Conservation (phyloP, 2,888 invertebrate species). For the Cetonia aurata region DNA sequence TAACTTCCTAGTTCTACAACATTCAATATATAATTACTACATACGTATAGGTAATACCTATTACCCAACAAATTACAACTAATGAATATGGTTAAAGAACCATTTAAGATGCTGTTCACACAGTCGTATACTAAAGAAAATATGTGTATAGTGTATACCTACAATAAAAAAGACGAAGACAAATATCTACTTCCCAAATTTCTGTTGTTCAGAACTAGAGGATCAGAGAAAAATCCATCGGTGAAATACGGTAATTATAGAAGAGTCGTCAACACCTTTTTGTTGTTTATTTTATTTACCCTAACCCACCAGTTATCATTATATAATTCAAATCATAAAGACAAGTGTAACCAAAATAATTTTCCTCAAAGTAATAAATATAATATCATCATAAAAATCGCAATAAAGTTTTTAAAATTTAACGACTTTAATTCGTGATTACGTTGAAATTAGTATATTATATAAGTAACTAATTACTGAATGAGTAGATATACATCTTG, state of each 20-base stretch:
- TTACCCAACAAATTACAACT: conserved; percentile 33
- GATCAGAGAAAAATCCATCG: conserved; percentile 3
- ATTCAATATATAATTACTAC: conserved; percentile 19
- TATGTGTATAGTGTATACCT: neutral
- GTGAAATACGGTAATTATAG: conserved; percentile 14
- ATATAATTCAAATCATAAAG: too few species aligned
- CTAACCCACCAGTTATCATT: too few species aligned
- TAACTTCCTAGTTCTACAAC: conserved; percentile 23
- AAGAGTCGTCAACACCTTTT: conserved; percentile 26
- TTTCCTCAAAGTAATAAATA: too few species aligned
- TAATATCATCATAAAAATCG: too few species aligned
- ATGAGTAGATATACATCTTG: too few species aligned
- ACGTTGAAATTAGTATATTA: too few species aligned
- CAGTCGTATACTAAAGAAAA: conserved; percentile 1
- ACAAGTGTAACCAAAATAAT: too few species aligned
- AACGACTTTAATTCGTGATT: too few species aligned
- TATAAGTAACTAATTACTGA: too few species aligned
- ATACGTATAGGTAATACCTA: too few species aligned
- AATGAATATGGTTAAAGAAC: conserved; percentile 31
- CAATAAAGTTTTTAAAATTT: too few species aligned
- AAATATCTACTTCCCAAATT: too few species aligned
- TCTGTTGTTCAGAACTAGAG: neutral
- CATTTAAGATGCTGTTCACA: conserved; percentile 12
- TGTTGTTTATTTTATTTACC: neutral
- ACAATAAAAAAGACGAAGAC: neutral